A percentile compares a stretch with the other conserved stretches of the same genome.
Evolutionary conservation across 92 coral and sea anemone species (phyloP).

Genomic region (Palythoa grandis): DNA sequence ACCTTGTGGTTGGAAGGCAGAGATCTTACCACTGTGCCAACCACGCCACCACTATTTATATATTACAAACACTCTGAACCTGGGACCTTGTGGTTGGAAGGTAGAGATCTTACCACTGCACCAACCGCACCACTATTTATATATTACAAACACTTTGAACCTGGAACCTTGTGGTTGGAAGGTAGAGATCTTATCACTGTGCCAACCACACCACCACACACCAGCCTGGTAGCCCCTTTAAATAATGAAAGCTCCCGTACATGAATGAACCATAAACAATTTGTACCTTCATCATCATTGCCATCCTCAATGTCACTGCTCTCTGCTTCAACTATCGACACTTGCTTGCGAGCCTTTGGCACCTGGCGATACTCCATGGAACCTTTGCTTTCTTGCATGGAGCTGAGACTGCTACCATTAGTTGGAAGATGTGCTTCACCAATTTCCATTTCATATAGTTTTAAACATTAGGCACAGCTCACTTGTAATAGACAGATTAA

Average conservation of each 20-base stretch:
- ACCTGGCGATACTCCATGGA: background rate
- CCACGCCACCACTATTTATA: too few relatives aligned
- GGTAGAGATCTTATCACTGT: background rate
- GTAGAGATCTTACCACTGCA: too few relatives aligned
- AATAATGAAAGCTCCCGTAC: background rate
- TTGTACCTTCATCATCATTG: background rate
- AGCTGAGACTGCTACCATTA: background rate
- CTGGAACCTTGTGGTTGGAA: too few relatives aligned
- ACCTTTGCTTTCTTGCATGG: background rate
- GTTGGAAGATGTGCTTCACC: background rate
- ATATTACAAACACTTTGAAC: too few relatives aligned
- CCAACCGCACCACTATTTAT: too few relatives aligned
- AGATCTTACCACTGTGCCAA: too few relatives aligned
- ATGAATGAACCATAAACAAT: background rate
- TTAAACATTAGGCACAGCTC: background rate
- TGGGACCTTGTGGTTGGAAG: too few relatives aligned
- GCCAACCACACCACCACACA: background rate
- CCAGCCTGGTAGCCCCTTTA: background rate
- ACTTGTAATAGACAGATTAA: background rate
- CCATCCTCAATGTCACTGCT: slow-evolving; percentile 13
- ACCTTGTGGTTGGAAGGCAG: too few relatives aligned
- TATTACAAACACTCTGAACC: too few relatives aligned
- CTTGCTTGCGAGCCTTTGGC: slow-evolving; percentile 9
- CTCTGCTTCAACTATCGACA: slow-evolving; percentile 21
- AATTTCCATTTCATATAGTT: slow-evolving; percentile 9